Base-by-base conservation (phyloP, 2,888 invertebrate genomes). In the Cheiracanthium punctorium region DNA sequence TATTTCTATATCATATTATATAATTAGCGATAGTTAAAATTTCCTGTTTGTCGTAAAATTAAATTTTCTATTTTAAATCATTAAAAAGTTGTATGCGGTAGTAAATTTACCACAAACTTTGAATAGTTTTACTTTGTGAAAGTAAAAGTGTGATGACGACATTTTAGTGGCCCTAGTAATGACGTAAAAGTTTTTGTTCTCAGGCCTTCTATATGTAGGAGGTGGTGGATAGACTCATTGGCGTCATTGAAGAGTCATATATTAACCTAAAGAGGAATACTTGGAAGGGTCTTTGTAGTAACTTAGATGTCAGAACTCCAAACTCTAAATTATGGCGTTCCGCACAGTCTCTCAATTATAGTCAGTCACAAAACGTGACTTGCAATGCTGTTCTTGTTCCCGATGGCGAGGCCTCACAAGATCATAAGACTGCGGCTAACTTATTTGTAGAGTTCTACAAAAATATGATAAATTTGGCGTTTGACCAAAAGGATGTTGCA, bases 361-460 rank as follows among this genome's bases (percentile, higher is more conserved):
- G 17, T 43, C 43, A 76, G 20, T n/a, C 14, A 1, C 76, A 76
- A 67, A 29, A 2, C 17, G 67, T 32, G 67, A 32, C 24, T 14
- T 67, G 67, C 20, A 43, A 76, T 29, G 43, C 48, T 43, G 43
- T 43, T 43, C 67, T 67, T n/a, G 12, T 29, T 20, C 7, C 32
- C 5, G 14, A 43, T 28, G 24, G 29, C 17, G 14, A 43, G 0
- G 28, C 24, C 43, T 20, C 28, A 71, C 43, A 43, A 0, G 76
- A 67, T 67, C 65, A 67, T 29, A 76, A 76, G 14, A 37, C 74
- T 14, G 32, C 14, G 1, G 64, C 37, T 5, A 74, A 74, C 12
- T 24, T 74, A n/a, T 76, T 76, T 24, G 67, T 30, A 41, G 43
- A 76, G 8, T 76, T 20, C n/a, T 67, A 76, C 30, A 67, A 76